A percentile compares a stretch with the other conserved stretches of the same genome.
These are phyloP conservation scores for Hoplodrina ambigua DNA, from an alignment of 2,888 invertebrate genomes.

Conservation along the genomic window DNA sequence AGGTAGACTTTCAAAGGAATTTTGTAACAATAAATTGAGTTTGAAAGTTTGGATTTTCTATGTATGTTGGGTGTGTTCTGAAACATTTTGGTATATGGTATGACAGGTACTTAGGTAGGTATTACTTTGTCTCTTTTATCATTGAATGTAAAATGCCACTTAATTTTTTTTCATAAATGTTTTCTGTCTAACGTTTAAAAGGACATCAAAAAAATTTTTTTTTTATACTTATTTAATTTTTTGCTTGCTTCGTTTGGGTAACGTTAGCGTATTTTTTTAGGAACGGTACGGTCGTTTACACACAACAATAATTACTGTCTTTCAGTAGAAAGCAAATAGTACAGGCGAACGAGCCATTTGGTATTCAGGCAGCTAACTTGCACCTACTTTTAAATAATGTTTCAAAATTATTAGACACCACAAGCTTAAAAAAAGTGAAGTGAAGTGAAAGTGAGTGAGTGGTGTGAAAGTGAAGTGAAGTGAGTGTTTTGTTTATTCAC, in stretches of 20 bases:
- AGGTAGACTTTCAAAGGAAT: conserved; percentile 37
- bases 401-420: too few relatives aligned
- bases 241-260: not conserved
- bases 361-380: too few relatives aligned
- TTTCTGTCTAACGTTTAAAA: not conserved
- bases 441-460: too few relatives aligned
- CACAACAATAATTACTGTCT: too few relatives aligned
- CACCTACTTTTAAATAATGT: too few relatives aligned
- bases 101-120: not conserved
- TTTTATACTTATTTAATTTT: not conserved
- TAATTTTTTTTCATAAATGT: not conserved
- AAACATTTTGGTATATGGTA: not conserved
- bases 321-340: not conserved
- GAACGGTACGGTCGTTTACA: too few relatives aligned
- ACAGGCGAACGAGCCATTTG: too few relatives aligned
- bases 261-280: not conserved
- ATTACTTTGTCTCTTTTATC: conserved; percentile 3
- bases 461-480: too few relatives aligned
- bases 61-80: conserved; percentile 12
- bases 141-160: not conserved
- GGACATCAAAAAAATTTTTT: not conserved
- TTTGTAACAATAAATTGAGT: conserved; percentile 43
- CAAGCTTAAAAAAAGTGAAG: too few relatives aligned
- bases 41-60: conserved; percentile 30
- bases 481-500: too few relatives aligned